Percentiles rank a stretch among this genome's conserved stretches.
phyloP scores from a whole-genome alignment of 2,797 vertebrate genomes.

The Leuciscus waleckii region DNA sequence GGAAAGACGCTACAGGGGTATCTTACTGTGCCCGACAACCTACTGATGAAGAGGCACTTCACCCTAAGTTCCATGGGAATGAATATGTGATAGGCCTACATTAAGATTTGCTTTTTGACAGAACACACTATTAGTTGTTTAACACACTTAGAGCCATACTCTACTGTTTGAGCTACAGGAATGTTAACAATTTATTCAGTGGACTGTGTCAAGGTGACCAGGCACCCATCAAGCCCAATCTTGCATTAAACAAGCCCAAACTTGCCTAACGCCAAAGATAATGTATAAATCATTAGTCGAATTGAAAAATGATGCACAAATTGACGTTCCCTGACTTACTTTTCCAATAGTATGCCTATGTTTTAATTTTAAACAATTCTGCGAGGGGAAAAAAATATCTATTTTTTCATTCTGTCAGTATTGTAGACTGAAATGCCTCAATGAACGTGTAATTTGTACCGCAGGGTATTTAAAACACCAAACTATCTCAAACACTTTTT shows the following conservation, averaged over 20 bases:
- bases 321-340: not conserved
- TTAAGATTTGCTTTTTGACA: not conserved
- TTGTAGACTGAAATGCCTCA: not conserved
- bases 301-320: not conserved
- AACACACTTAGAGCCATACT: not conserved
- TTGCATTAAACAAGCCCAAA: conserved; percentile 26
- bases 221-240: not conserved
- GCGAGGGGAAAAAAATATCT: not conserved
- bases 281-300: not conserved
- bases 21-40: conserved; percentile 1
- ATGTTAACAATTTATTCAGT: conserved; percentile 25
- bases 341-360: not conserved
- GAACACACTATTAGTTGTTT: not conserved
- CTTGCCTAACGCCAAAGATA: conserved; percentile 9
- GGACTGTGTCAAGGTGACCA: conserved; percentile 4
- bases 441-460: not conserved
- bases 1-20: not conserved
- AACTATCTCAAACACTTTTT: not conserved
- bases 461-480: not conserved
- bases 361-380: not conserved
- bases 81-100: not conserved
- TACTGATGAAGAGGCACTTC: not conserved
- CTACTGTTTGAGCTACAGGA: not conserved
- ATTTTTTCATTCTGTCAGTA: not conserved
- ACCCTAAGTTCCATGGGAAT: not conserved